phyloP scores from a whole-genome alignment of 1,140 invertebrate species.

The Monochamus saltuarius region DNA sequence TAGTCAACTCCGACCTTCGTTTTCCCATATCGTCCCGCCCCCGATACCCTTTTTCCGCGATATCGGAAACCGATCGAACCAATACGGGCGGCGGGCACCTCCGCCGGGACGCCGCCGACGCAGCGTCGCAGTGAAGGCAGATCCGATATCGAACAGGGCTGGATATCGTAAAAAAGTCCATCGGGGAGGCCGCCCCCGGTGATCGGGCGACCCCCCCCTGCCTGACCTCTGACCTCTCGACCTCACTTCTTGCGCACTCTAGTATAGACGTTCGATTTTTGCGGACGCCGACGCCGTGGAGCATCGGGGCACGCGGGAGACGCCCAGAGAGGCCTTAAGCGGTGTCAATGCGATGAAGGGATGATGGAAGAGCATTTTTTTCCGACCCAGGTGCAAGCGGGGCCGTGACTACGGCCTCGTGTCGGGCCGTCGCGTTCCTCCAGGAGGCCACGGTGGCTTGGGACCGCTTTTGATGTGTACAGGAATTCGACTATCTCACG shows the following conservation, averaged over 20 bases:
- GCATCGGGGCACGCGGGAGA: constrained; percentile 35
- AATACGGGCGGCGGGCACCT: constrained; percentile 8
- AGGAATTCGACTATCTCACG: no score
- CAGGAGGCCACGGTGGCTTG: no score
- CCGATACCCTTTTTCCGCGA: constrained; percentile 22
- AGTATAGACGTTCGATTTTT: constrained; percentile 47
- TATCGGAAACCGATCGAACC: constrained; percentile 24
- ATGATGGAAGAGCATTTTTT: no score
- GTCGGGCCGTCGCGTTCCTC: no score
- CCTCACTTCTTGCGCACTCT: constrained; percentile 44
- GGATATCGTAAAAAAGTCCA: constrained; percentile 45
- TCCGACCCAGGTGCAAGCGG: no score
- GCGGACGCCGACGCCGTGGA: constrained; percentile 40
- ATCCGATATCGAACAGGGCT: constrained; percentile 34
- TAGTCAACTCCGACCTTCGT: background rate
- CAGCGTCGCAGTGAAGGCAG: constrained; percentile 20
- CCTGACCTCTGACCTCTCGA: constrained; percentile 37
- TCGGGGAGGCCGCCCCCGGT: constrained; percentile 27
- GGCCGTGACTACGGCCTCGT: no score
- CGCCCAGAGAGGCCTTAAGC: constrained; percentile 29
- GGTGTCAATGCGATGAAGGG: constrained; percentile 9
- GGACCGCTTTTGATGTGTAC: no score
- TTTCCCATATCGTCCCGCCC: constrained; percentile 17
- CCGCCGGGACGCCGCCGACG: constrained; percentile 6
- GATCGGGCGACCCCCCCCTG: constrained; percentile 14